Base-by-base conservation (phyloP, 2,113 vertebrate genomes). In the Osmerus mordax region DNA sequence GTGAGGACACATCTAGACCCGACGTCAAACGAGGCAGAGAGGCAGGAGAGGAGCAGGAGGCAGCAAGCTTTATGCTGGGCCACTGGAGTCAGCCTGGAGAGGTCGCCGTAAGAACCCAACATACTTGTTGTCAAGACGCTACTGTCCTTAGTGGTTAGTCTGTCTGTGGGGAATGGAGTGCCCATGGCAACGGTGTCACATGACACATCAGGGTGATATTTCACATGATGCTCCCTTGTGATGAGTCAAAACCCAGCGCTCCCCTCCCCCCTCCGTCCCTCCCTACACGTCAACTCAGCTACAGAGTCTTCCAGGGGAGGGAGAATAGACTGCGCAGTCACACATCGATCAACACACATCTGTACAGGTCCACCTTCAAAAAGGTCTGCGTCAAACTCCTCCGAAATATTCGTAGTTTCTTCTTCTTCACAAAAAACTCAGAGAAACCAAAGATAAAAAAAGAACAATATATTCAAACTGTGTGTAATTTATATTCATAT, bases 401-500 rank as follows among this genome's bases (percentile, higher is more conserved):
- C 58, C 66, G 12, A 19, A 56, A 11, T 41, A 62, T 25, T 67
- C 59, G 69, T 52, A 3, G 11, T 72, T 18, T 65, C 67, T 68
- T 41, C 75, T 73, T 58, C n/a, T 81, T 52, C 55, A 72, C 2
- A 65, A 80, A 76, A 53, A 51, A 77, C 83, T 72, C 23, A 29
- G 9, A 65, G 15, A 61, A 62, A 62, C 18, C 55, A 66, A 65
- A 72, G 28, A 19, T 65, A 83, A 72, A 72, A 79, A 47, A 75
- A 81, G 53, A 78, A 78, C 82, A 82, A 77, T 72, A 84, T 85
- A 82, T 89, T 83, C 74, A 86, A 83, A 87, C 32, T 70, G 77
- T 78, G 80, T 85, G 83, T 83, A 56, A 83, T 82, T 84, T 82
- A 84, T 79, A 80, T 76, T 84, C 81, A 86, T 86, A 87, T 87